Evolutionary conservation across 1,140 invertebrate species (phyloP).

Genomic region (Anthonomus grandis): DNA sequence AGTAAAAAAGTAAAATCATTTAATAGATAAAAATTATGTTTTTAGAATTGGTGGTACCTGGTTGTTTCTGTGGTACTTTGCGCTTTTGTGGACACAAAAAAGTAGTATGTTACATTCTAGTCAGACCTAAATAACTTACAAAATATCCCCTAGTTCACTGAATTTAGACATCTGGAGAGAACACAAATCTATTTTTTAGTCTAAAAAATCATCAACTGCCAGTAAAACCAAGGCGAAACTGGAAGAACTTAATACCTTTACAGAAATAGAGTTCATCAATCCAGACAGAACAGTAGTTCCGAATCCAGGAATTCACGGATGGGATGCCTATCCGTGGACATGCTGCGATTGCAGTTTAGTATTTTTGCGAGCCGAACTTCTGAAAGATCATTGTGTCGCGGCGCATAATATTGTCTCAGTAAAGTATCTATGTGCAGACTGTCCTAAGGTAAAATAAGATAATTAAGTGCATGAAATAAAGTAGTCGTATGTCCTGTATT

Average conservation of each 20-base stretch:
- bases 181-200: too few species aligned
- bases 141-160: not conserved
- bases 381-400: conserved; percentile 54
- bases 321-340: conserved; percentile 56
- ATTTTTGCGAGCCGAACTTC: conserved; percentile 51
- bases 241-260: conserved; percentile 5
- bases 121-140: too few species aligned
- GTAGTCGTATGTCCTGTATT: conserved; percentile 57
- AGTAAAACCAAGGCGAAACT: conserved; percentile 11
- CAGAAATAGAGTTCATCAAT: conserved; percentile 38
- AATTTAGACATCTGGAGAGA: too few species aligned
- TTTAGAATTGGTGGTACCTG: too few species aligned
- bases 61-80: too few species aligned
- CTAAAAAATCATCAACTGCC: conserved; percentile 12
- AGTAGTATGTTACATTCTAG: too few species aligned
- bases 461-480: conserved; percentile 54
- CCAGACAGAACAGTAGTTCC: conserved; percentile 43
- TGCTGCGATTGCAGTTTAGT: conserved; percentile 57
- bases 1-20: too few species aligned
- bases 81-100: too few species aligned
- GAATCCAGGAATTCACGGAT: conserved; percentile 39
- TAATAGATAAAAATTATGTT: too few species aligned
- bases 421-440: conserved; percentile 57
- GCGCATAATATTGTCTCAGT: conserved; percentile 53
- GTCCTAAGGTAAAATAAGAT: conserved; percentile 51